These are phyloP conservation scores for Anolis sagrei DNA, from an alignment of 2,113 vertebrate genomes.

Conservation along the genomic window DNA sequence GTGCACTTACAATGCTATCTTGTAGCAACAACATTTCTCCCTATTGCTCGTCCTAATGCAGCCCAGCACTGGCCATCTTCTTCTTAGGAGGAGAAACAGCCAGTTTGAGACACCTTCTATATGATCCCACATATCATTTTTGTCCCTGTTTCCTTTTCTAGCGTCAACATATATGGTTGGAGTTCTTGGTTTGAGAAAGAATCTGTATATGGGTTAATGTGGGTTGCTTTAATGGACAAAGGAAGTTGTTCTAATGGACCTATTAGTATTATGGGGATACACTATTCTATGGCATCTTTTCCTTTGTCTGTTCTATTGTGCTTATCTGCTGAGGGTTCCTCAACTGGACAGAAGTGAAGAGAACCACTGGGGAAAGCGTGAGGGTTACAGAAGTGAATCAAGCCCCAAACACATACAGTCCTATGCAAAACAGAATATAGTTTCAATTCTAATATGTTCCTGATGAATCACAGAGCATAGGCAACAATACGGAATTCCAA, in stretches of 20 bases:
- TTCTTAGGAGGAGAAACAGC: neutral
- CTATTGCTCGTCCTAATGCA: neutral
- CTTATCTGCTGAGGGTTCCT: neutral
- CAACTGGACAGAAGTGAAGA: neutral
- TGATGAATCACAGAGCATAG: neutral
- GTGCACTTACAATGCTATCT: neutral
- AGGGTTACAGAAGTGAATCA: neutral
- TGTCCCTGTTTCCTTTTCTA: neutral
- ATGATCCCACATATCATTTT: neutral
- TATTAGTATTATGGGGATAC: neutral
- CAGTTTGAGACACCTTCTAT: neutral
- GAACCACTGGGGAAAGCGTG: neutral
- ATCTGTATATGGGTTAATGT: neutral
- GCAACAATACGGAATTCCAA: neutral
- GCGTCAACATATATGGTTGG: neutral
- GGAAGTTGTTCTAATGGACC: neutral
- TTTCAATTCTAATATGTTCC: neutral
- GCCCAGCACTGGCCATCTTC: neutral
- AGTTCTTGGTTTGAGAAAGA: neutral
- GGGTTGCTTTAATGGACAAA: neutral
- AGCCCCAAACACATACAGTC: neutral
- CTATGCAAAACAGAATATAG: neutral
- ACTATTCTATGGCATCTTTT: neutral
- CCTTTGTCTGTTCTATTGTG: neutral
- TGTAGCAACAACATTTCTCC: neutral